These are phyloP conservation scores for Drosophila chauvacae DNA, from an alignment of 1,140 invertebrate species.

Conservation along the genomic window DNA sequence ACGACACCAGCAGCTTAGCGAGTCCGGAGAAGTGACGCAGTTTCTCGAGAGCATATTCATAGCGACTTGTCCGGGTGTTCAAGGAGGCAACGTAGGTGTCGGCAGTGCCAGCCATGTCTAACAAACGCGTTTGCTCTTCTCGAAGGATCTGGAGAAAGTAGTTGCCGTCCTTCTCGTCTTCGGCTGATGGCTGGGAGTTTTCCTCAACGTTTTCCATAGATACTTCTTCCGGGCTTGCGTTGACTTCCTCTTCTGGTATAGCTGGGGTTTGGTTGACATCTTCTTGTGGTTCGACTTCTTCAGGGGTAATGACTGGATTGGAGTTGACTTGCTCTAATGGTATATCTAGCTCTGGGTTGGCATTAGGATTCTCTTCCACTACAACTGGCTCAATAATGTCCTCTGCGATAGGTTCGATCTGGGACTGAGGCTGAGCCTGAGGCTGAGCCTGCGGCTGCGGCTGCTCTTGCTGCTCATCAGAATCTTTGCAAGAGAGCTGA, in stretches of 20 bases:
- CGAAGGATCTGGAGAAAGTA: background rate
- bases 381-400: background rate
- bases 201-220: too few species aligned
- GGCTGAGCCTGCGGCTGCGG: too few species aligned
- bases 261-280: too few species aligned
- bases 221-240: too few species aligned
- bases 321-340: background rate
- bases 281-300: too few species aligned
- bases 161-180: background rate
- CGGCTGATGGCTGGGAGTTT: background rate
- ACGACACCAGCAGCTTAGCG: fast-evolving
- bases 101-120: background rate
- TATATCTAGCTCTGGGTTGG: background rate
- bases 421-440: too few species aligned
- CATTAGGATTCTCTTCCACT: background rate
- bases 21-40: background rate
- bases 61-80: too few species aligned
- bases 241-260: too few species aligned
- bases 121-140: background rate
- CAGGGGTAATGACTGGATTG: too few species aligned
- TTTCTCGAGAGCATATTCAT: background rate
- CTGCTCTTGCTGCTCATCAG: background rate
- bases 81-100: background rate
- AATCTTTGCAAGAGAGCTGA: background rate
- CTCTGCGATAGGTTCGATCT: background rate